Base-by-base conservation (phyloP, 2,888 invertebrate species). In the Callinectes sapidus region DNA sequence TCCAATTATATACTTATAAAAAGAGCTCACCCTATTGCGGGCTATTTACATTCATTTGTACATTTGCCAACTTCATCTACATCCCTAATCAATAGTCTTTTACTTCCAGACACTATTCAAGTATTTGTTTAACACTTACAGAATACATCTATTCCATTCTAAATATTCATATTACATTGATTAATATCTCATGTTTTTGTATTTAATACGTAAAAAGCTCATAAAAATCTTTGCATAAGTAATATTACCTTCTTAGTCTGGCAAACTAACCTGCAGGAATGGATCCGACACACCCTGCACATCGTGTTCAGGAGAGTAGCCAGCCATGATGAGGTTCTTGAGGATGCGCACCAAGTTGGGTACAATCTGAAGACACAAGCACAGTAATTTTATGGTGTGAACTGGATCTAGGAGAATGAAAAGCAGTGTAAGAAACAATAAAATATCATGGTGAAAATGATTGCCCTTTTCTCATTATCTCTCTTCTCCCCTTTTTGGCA, bases 201-300 rank as follows among this genome's bases (percentile, higher is more conserved):
- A 61, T 5, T 23, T 23, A 23, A 61, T 23, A 61, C 18, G 61
- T 61, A 61, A 61, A 61, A 23, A 23, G 18, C 3, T 61, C 61
- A 23, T 2, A 61, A 18, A 61, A 23, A 61, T 18, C 61, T 18
- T 18, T 3, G 3, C 23, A 23, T 61, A 18, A 61, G 61, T 23
- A 18, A 61, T 23, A 23, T 61, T 61, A 23, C 23, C 2, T 61
- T 48, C 23, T 18, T 28, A 28, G 71, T 35, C 23, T 16, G 39
- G 23, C 48, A 54, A 10, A 85, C 95, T 95, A 96, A 98, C 98
- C 97, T 99, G 99, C 95, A 99, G 97, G 96, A 99, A 99, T 88
- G 99, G 99, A 96, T 99, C 99, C 95, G 99, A 99, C 87, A 99
- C 99, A 42, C 99, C 99, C 94, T 99, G 99, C 87, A 99, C 99